A percentile compares a stretch with the other conserved stretches of the same genome.
Conservation (phyloP, 2,797 vertebrate genomes). For the Glossophaga mutica region DNA sequence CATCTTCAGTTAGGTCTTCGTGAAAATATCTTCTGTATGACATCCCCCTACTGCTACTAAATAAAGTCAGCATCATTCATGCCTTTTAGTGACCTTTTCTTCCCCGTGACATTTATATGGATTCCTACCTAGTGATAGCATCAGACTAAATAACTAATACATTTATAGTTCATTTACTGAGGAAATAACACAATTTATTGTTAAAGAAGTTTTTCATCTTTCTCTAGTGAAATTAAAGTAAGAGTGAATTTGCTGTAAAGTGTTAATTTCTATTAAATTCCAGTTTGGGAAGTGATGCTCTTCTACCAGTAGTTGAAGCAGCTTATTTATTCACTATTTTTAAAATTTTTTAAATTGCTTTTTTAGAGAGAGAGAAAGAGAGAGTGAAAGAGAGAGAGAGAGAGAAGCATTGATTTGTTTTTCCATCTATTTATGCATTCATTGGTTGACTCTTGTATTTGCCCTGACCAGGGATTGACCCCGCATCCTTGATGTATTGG, state of each 20-base stretch:
- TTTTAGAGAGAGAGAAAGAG: no score
- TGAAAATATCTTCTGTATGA: slow-evolving; percentile 48
- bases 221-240: slow-evolving; percentile 1
- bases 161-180: slow-evolving; percentile 3
- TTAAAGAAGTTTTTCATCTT: not conserved
- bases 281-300: not conserved
- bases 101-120: slow-evolving; percentile 52
- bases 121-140: slow-evolving; percentile 45
- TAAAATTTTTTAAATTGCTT: not conserved
- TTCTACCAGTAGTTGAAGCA: not conserved
- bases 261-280: not conserved
- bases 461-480: no score
- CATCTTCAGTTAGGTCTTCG: not conserved
- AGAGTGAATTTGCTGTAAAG: not conserved
- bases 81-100: slow-evolving; percentile 61
- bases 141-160: not conserved
- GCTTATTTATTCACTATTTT: not conserved
- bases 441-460: no score
- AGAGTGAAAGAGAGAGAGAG: no score
- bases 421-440: no score
- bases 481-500: no score
- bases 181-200: not conserved
- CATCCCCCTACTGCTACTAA: not conserved
- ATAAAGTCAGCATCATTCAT: not conserved
- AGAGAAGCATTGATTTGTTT: no score